Evolutionary conservation across 2,888 invertebrate species (phyloP).

Genomic region (Laothoe populi): DNA sequence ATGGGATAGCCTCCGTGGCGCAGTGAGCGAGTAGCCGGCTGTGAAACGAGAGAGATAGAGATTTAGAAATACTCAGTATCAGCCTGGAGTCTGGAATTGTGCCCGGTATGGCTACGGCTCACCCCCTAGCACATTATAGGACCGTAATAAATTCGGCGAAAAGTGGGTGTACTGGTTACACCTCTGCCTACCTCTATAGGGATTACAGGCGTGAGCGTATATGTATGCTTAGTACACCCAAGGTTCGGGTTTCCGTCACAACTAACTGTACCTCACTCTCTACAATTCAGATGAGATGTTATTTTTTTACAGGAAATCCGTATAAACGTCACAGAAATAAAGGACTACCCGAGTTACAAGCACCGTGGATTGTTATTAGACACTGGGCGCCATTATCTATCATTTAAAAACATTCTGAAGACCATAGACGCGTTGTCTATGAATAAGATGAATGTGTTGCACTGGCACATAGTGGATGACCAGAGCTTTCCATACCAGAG

Average conservation of each 20-base stretch:
- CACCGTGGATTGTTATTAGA: slow-evolving; percentile 95
- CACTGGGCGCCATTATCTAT: slow-evolving; percentile 93
- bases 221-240: too few species aligned
- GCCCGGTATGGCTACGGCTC: too few species aligned
- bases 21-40: too few species aligned
- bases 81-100: too few species aligned
- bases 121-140: too few species aligned
- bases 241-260: not conserved
- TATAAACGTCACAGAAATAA: slow-evolving; percentile 87
- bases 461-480: slow-evolving; percentile 98
- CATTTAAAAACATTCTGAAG: slow-evolving; percentile 86
- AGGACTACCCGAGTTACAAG: slow-evolving; percentile 91
- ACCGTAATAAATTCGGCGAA: too few species aligned
- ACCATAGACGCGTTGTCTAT: slow-evolving; percentile 94
- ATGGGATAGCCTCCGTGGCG: too few species aligned
- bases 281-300: not conserved
- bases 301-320: slow-evolving; percentile 80
- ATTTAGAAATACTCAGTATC: too few species aligned
- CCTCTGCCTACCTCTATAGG: too few species aligned
- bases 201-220: too few species aligned
- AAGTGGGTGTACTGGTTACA: too few species aligned
- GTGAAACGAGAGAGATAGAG: too few species aligned
- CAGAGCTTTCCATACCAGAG: slow-evolving; percentile 96
- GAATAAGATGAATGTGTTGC: slow-evolving; percentile 96
- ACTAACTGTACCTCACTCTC: not conserved